Conservation (phyloP, 1,140 invertebrate species). For the Megalonaias nervosa region DNA sequence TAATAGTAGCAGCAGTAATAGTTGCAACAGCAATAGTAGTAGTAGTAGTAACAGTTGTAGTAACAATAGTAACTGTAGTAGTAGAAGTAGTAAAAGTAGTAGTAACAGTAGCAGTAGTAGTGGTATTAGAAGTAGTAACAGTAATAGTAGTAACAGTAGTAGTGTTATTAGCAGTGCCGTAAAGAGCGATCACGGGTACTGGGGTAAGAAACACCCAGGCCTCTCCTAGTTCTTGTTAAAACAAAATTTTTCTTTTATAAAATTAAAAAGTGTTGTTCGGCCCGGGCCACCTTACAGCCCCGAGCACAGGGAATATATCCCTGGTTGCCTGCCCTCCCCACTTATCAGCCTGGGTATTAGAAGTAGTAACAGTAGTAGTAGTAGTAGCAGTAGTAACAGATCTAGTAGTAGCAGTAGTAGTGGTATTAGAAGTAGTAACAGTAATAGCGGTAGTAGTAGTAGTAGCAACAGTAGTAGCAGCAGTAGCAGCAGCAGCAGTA, state of each 20-base stretch:
- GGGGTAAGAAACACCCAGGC: no score
- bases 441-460: background rate
- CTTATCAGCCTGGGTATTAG: background rate
- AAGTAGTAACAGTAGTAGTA: no score
- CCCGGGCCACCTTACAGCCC: no score
- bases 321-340: no score
- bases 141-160: constrained; percentile 9
- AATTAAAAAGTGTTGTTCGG: no score
- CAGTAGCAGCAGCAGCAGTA: background rate
- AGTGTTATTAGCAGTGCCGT: no score
- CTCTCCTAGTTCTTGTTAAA: no score
- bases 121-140: constrained; percentile 2
- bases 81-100: background rate
- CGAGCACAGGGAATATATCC: no score
- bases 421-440: background rate
- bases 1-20: background rate
- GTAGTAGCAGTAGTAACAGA: no score
- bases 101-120: background rate
- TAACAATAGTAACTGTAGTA: background rate
- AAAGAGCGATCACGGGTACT: no score
- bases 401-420: constrained; percentile 4
- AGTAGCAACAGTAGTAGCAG: background rate
- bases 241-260: no score
- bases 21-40: background rate
- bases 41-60: background rate